Percentiles rank a stretch among this genome's conserved stretches.
Evolutionary conservation across 2,888 invertebrate species (phyloP).

Genomic region (Endotricha flammealis): DNA sequence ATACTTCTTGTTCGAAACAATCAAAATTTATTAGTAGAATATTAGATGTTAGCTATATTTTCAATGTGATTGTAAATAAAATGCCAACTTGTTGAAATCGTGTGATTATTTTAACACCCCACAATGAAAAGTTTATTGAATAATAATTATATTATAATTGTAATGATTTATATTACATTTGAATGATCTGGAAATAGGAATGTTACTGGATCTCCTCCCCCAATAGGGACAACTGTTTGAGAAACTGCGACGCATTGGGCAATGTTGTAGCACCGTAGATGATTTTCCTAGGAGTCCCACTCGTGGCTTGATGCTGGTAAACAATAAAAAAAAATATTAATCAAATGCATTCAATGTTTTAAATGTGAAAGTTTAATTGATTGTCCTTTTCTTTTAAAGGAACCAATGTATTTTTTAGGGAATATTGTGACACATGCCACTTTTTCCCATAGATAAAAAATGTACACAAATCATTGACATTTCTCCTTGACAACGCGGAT

Average conservation of each 20-base stretch:
- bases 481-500: too few relatives aligned
- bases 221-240: slow-evolving; percentile 91
- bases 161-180: slow-evolving; percentile 19
- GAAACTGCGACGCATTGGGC: slow-evolving; percentile 95
- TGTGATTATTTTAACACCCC: slow-evolving; percentile 39
- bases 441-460: too few relatives aligned
- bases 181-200: slow-evolving; percentile 34
- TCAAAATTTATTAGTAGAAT: slow-evolving; percentile 74
- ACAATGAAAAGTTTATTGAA: slow-evolving; percentile 21
- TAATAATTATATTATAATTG: neutral
- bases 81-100: slow-evolving; percentile 76
- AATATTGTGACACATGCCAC: too few relatives aligned
- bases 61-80: slow-evolving; percentile 79
- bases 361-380: too few relatives aligned
- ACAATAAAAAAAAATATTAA: slow-evolving; percentile 2
- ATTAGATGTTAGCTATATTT: slow-evolving; percentile 78
- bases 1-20: slow-evolving; percentile 78
- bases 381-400: too few relatives aligned
- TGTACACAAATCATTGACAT: too few relatives aligned
- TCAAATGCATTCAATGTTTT: too few relatives aligned
- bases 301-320: slow-evolving; percentile 81
- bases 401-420: too few relatives aligned
- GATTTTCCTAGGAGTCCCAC: slow-evolving; percentile 86
- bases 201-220: slow-evolving; percentile 84
- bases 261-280: slow-evolving; percentile 97